These are phyloP conservation scores for Istiophorus platypterus DNA, from an alignment of 2,113 vertebrate genomes.

Conservation along the genomic window DNA sequence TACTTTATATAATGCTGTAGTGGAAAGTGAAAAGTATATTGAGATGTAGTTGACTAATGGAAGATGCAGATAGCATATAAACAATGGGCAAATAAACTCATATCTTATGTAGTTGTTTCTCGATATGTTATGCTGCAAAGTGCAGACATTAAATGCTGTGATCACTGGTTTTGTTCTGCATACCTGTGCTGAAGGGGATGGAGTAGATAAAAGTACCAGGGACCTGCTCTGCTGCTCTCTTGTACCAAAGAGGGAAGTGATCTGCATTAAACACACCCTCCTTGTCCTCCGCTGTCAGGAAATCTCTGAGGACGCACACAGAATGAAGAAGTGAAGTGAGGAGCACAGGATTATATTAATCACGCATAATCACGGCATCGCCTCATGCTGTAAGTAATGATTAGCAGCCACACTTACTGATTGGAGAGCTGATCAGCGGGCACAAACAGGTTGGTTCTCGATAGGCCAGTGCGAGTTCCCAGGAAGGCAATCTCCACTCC, in stretches of 20 bases:
- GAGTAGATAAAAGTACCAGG: slow-evolving; percentile 97
- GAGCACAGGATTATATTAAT: slow-evolving; percentile 77
- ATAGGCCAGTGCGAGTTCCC: slow-evolving; percentile 94
- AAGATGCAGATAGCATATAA: slow-evolving; percentile 12
- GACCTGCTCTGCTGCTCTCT: slow-evolving; percentile 95
- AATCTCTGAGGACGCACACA: slow-evolving; percentile 89
- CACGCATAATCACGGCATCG: slow-evolving; percentile 37
- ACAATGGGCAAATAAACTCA: background rate
- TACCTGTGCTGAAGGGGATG: slow-evolving; percentile 96
- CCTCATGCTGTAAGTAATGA: slow-evolving; percentile 36
- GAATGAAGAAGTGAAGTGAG: slow-evolving; percentile 39
- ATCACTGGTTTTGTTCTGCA: background rate
- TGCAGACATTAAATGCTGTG: background rate
- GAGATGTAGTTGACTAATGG: background rate
- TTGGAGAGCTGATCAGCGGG: slow-evolving; percentile 94
- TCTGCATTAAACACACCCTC: slow-evolving; percentile 98
- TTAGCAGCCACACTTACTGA: slow-evolving; percentile 86
- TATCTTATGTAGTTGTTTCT: background rate
- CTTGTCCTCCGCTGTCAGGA: slow-evolving; percentile 95
- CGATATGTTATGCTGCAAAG: slow-evolving; percentile 1
- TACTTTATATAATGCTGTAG: slow-evolving; percentile 9
- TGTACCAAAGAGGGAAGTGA: slow-evolving; percentile 98
- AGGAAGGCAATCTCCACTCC: slow-evolving; percentile 98
- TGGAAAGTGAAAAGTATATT: slow-evolving; percentile 6
- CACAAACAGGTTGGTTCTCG: slow-evolving; percentile 95